Conservation (phyloP, 2,113 vertebrate species). For the Thamnaconus septentrionalis region DNA sequence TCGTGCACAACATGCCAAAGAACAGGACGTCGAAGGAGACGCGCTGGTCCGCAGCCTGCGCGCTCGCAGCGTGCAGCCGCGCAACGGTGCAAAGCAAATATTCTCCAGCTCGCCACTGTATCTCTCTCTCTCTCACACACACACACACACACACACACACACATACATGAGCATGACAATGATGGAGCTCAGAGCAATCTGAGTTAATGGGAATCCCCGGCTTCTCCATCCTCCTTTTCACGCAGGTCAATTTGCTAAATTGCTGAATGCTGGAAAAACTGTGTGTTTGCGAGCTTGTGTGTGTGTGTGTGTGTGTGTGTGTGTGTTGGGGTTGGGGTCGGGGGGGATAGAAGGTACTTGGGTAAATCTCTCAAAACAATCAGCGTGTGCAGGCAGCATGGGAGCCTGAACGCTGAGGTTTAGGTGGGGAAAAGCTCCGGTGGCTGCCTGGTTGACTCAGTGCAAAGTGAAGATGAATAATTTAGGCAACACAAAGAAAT, state of each 20-base stretch:
- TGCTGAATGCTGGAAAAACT: slow-evolving; percentile 25
- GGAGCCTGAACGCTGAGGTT: slow-evolving; percentile 38
- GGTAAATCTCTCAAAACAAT: slow-evolving; percentile 44
- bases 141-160: slow-evolving; percentile 4
- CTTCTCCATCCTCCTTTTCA: slow-evolving; percentile 45
- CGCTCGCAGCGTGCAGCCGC: slow-evolving; percentile 32
- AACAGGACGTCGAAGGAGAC: slow-evolving; percentile 69
- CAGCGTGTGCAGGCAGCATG: slow-evolving; percentile 27
- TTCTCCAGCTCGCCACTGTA: not conserved
- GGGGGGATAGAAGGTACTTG: slow-evolving; percentile 22
- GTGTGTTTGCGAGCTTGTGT: not conserved
- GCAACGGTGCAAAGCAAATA: slow-evolving; percentile 9
- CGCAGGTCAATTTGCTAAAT: slow-evolving; percentile 53
- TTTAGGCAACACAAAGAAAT: slow-evolving; percentile 76
- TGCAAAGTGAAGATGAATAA: slow-evolving; percentile 74
- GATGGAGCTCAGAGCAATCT: slow-evolving; percentile 45
- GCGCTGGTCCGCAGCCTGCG: slow-evolving; percentile 46
- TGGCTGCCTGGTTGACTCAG: slow-evolving; percentile 53
- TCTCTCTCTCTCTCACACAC: slow-evolving; percentile 1
- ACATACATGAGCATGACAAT: slow-evolving; percentile 22
- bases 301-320: not conserved
- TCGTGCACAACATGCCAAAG: slow-evolving; percentile 71
- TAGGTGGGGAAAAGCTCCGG: slow-evolving; percentile 48
- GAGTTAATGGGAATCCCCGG: slow-evolving; percentile 58
- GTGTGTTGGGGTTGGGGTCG: no score